Base-by-base conservation (phyloP, 2,888 invertebrate genomes). In the Tubiluchus corallicola region DNA sequence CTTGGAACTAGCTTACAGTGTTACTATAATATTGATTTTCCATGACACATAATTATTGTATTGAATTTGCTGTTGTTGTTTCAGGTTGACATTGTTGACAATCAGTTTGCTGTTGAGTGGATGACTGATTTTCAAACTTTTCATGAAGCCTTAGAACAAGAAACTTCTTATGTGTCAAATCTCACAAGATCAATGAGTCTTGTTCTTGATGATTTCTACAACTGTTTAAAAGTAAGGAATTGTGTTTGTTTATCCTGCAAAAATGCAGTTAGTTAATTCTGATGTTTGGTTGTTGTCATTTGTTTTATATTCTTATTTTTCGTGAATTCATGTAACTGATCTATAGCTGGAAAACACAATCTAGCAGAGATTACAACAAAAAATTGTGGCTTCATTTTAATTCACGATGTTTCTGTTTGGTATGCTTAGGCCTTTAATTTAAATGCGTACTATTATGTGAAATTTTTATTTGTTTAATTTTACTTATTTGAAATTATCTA, bases 91-190 rank as follows among this genome's bases (percentile, higher is more conserved):
- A 76, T 94, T 37, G 79, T 92, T 17, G 79, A 83, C 57, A 77
- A 82, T 55, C 71, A 74, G 21, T 94, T 84, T 62, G 90, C 92
- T 1, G 71, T 85, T 16, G 85, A 92, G 51, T 98, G 98, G 98
- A 96, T 99, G 84, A 74, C 74, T 13, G 90, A 98, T 66, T 94
- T 90, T 65, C 88, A 90, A 63, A 68, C 76, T 2, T 96, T 94
- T 60, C 81, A 88, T 58, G 82, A 84, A 51, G 88, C 92, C 0
- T 60, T 96, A 13, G 81, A 87, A 54, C 59, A 64, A 5, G 82
- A 84, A 49, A 71, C 74, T 0, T 73, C 75, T 1, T 94, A 90
- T 55, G 77, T 84, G 0, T 80, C 82, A 37, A 92, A 84, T 64
- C 69, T 96, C 41, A 82, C 88, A 0, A 70, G 87, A 1, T 88